A percentile compares a stretch with the other conserved stretches of the same genome.
These are phyloP conservation scores for Euphysa ruthae DNA, from an alignment of 30 jellyfish, hydroid and myxozoan genomes.

Conservation along the genomic window DNA sequence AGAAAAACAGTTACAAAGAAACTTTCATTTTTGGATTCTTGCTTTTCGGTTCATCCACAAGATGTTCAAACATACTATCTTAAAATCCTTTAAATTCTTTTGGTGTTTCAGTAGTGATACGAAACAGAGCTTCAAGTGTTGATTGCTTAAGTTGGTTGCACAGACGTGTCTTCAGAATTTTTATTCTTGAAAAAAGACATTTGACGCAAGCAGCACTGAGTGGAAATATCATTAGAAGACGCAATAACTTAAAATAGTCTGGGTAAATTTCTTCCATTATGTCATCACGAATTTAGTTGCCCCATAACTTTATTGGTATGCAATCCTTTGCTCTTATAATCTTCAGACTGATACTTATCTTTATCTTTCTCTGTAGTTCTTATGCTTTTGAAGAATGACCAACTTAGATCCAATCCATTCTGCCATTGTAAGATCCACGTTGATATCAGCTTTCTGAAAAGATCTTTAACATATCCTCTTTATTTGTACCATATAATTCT, in stretches of 20 bases:
- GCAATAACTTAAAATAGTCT: not conserved
- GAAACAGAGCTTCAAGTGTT: constrained; percentile 5
- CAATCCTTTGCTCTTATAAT: not conserved
- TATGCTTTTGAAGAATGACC: not conserved
- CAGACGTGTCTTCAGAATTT: constrained; percentile 7
- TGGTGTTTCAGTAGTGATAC: constrained; percentile 16
- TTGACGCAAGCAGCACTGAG: constrained; percentile 7
- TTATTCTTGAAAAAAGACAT: constrained; percentile 6
- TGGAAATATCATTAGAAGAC: constrained; percentile 2
- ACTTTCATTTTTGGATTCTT: no score
- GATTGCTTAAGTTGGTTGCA: constrained; percentile 13
- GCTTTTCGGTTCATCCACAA: no score
- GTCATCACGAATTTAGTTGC: not conserved
- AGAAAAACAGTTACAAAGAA: no score
- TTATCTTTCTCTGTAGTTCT: not conserved
- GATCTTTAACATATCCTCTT: not conserved
- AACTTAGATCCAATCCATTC: constrained; percentile 1
- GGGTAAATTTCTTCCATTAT: not conserved
- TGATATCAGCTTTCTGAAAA: not conserved
- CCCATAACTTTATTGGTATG: not conserved
- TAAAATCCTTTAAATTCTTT: no score
- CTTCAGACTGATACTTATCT: not conserved
- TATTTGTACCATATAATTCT: not conserved
- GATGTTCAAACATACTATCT: no score
- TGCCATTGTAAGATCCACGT: not conserved